A percentile compares a stretch with the other conserved stretches of the same genome.
Conservation (phyloP, 1,140 invertebrate genomes). For the Hylaeus volcanicus region DNA sequence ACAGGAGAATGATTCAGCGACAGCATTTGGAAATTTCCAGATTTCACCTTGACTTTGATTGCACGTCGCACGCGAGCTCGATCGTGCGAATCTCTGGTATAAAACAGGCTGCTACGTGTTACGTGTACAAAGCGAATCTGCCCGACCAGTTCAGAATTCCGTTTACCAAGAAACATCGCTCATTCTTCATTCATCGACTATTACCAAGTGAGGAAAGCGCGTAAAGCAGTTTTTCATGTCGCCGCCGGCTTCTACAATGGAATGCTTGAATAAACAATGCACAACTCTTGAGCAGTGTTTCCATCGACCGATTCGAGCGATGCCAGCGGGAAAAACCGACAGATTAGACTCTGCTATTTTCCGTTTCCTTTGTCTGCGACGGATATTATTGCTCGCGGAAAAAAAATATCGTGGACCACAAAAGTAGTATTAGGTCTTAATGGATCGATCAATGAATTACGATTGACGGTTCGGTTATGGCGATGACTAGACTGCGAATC, state of each 20-base stretch:
- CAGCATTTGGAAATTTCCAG: conserved; percentile 52
- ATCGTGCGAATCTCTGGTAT: conserved; percentile 42
- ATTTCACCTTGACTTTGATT: conserved; percentile 65
- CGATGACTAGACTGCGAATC: too few species aligned
- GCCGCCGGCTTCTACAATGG: not conserved
- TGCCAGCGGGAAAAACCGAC: too few species aligned
- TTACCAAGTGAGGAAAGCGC: conserved; percentile 1
- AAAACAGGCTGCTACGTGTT: conserved; percentile 27
- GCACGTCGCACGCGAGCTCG: conserved; percentile 47
- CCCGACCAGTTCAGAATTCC: conserved; percentile 24
- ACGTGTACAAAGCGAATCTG: conserved; percentile 16
- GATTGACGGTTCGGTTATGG: too few species aligned
- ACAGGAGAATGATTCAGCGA: conserved; percentile 39
- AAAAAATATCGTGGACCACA: too few species aligned
- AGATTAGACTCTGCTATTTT: not conserved
- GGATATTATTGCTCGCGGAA: too few species aligned
- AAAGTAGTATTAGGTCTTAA: too few species aligned
- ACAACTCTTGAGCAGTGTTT: too few species aligned
- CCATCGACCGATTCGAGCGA: not conserved
- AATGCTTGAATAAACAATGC: not conserved
- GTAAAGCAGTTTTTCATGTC: not conserved
- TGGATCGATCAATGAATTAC: too few species aligned
- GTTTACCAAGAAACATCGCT: not conserved
- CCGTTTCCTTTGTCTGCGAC: not conserved
- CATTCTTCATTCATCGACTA: conserved; percentile 37